Evolutionary conservation across 1,140 invertebrate species (phyloP), one percentile per base, ranked within the genome.

Genomic region (Ephestia elutella): DNA sequence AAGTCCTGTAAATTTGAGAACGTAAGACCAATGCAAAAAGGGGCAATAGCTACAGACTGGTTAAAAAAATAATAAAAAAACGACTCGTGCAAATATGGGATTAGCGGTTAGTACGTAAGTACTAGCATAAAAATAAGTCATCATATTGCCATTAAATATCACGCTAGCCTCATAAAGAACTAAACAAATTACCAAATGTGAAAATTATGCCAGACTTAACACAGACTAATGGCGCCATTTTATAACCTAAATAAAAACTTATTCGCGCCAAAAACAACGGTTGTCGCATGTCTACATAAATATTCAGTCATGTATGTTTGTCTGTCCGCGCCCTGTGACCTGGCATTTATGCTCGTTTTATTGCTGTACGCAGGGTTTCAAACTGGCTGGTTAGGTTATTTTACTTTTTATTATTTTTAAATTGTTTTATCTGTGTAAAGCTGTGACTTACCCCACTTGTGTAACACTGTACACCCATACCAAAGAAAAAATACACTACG

Each of bases 171-270:
- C 38, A 44, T 44, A 44, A 44, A 32, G 30, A 32, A 44, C 38
- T 44, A 44, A 44, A 44, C 38, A 44, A 15, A 44, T 44, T 44
- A 17, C 38, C 38, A 44, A 44, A 44, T 44, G 38, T 13, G 38
- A 44, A 44, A 44, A 44, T 44, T 44, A 44, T 44, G n/a, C 38
- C 38, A 44, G 38, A 44, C 38, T 44, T 44, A 44, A 44, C 38
- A 44, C 38, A 13, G 38, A 3, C 15, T 44, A 44, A 44, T 44
- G 38, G 13, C 38, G 38, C 38, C 38, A 44, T 44, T 44, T 44
- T 44, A 4, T 44, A 15, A 15, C 38, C 13, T 44, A 44, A 44
- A 44, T 44, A 44, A 44, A 44, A 44, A 44, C 13, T 44, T 44
- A 44, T 44, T 44, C 38, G 38, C 38, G 38, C 13, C 38, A 17